Evolutionary conservation across 2,888 invertebrate genomes (phyloP).

Genomic region (Alviniconcha strummeri): DNA sequence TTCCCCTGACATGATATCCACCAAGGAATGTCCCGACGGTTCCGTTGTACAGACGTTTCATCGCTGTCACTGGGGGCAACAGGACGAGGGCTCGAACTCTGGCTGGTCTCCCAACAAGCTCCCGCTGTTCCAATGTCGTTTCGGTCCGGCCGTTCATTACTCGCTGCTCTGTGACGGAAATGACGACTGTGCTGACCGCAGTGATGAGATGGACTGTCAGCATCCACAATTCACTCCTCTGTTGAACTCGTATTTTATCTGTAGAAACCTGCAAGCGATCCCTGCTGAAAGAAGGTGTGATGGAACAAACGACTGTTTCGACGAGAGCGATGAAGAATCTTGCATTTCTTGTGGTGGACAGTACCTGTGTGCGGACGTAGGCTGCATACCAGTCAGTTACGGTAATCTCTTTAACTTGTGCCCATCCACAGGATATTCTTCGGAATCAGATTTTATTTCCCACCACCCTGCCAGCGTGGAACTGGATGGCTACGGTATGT

Average conservation of each 20-base stretch:
- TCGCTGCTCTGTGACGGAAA: conserved; percentile 27
- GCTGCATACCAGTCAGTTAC: background rate
- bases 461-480: background rate
- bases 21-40: conserved; percentile 23
- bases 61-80: background rate
- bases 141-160: conserved; percentile 1
- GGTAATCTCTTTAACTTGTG: background rate
- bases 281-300: background rate
- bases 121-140: background rate
- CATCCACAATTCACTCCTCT: background rate
- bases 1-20: conserved; percentile 2
- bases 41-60: conserved; percentile 28
- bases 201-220: conserved; percentile 10
- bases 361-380: background rate
- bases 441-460: accelerated
- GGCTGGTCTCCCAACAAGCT: background rate
- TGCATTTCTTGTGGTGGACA: background rate
- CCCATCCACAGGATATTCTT: too few species aligned
- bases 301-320: conserved; percentile 15
- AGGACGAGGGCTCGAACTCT: background rate
- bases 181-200: conserved; percentile 23
- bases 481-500: conserved; percentile 25
- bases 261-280: conserved; percentile 8
- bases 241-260: background rate
- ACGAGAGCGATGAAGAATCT: conserved; percentile 22